phyloP scores from a whole-genome alignment of 2,888 invertebrate genomes.

The Augiades crinisus region DNA sequence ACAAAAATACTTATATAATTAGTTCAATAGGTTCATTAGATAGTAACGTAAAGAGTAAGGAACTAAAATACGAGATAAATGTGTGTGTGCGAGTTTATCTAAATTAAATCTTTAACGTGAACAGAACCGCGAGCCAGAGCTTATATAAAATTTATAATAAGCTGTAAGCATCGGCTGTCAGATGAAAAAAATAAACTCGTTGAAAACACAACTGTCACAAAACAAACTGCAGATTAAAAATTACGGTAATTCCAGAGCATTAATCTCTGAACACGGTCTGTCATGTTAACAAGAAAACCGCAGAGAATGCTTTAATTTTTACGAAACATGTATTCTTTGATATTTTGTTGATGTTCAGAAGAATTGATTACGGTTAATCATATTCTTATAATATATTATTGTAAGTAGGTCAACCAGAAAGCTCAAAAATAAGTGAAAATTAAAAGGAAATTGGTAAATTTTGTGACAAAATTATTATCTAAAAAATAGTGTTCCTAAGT shows the following conservation, averaged over 20 bases:
- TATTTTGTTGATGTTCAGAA: not conserved
- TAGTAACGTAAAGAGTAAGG: too few species aligned
- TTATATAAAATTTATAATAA: too few species aligned
- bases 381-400: not conserved
- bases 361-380: not conserved
- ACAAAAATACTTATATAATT: not conserved
- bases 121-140: too few species aligned
- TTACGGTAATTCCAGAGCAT: not conserved
- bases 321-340: constrained; percentile 4
- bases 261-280: not conserved
- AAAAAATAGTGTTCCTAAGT: too few species aligned
- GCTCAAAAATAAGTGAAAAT: not conserved
- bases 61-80: not conserved
- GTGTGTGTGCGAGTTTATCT: too few species aligned
- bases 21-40: too few species aligned
- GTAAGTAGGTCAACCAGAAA: not conserved
- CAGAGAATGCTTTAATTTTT: not conserved
- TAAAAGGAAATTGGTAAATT: too few species aligned
- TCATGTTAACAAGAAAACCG: constrained; percentile 3
- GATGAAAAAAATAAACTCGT: not conserved
- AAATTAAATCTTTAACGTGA: too few species aligned
- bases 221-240: not conserved
- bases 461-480: too few species aligned
- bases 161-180: too few species aligned
- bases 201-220: constrained; percentile 5